Evolutionary conservation across 2,113 vertebrate genomes (phyloP).

Genomic region (Forbesichthys agassizii): DNA sequence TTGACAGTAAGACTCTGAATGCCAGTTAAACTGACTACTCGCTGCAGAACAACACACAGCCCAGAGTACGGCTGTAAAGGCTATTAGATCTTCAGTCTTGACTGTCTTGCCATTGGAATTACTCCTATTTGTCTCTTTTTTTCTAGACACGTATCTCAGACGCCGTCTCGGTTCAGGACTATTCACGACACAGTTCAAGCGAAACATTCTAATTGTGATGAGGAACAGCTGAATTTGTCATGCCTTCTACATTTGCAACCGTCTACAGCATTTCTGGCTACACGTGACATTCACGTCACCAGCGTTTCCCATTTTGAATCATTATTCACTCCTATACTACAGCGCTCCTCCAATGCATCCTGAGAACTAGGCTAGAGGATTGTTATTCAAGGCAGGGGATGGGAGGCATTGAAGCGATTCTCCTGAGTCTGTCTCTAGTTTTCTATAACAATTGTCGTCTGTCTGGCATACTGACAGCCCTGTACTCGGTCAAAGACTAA

Average conservation of each 20-base stretch:
- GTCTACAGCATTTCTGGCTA: background rate
- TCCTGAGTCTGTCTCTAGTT: constrained; percentile 11
- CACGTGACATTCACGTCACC: background rate
- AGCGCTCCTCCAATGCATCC: background rate
- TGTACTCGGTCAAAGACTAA: constrained; percentile 5
- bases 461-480: constrained; percentile 27
- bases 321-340: background rate
- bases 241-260: too few relatives aligned
- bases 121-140: constrained; percentile 11
- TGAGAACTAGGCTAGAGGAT: constrained; percentile 1
- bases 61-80: constrained; percentile 26
- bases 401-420: constrained; percentile 25
- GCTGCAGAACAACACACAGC: constrained; percentile 50
- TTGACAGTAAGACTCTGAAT: constrained; percentile 12
- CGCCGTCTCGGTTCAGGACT: constrained; percentile 11
- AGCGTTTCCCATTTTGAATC: background rate
- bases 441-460: constrained; percentile 14
- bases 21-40: background rate
- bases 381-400: constrained; percentile 19
- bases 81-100: constrained; percentile 25
- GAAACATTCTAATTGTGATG: background rate
- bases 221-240: background rate
- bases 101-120: constrained; percentile 13
- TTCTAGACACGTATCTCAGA: constrained; percentile 14
- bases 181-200: constrained; percentile 7